A percentile compares a stretch with the other conserved stretches of the same genome.
Conservation (phyloP, 2,797 vertebrate species). For the Hippoglossus hippoglossus region DNA sequence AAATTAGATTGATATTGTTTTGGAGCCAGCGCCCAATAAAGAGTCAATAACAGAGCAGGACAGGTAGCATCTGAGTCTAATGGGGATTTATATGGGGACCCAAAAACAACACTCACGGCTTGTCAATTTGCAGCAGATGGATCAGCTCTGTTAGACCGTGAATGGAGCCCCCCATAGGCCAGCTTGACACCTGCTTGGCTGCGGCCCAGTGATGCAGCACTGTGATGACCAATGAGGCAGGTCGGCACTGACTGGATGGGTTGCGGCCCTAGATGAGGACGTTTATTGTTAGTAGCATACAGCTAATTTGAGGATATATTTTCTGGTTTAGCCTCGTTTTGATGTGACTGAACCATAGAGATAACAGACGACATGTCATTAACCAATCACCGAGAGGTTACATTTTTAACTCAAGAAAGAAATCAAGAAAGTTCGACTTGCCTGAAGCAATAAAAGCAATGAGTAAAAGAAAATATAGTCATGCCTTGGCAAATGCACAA, state of each 20-base stretch:
- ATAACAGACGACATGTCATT: constrained; percentile 48
- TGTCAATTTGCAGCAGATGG: constrained; percentile 72
- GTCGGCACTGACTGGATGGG: constrained; percentile 17
- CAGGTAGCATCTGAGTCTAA: constrained; percentile 62
- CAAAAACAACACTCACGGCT: constrained; percentile 49
- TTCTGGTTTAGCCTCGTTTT: constrained; percentile 34
- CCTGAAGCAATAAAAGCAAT: constrained; percentile 29
- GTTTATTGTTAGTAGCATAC: constrained; percentile 35
- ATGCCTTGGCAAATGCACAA: constrained; percentile 11
- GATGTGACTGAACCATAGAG: constrained; percentile 49
- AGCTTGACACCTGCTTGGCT: constrained; percentile 60
- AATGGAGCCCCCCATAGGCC: constrained; percentile 33
- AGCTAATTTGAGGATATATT: constrained; percentile 53
- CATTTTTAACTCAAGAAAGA: constrained; percentile 20
- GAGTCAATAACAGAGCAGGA: constrained; percentile 61
- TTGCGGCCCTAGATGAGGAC: constrained; percentile 29
- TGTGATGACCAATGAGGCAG: constrained; percentile 51
- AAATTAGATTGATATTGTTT: constrained; percentile 72
- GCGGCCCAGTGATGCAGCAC: constrained; percentile 52
- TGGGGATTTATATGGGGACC: constrained; percentile 67
- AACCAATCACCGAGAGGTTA: constrained; percentile 49
- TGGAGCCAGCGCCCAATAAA: constrained; percentile 53
- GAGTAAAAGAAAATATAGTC: constrained; percentile 20
- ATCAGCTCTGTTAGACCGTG: constrained; percentile 53
- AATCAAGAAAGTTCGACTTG: constrained; percentile 24